A percentile compares a stretch with the other conserved stretches of the same genome.
Conservation (phyloP, 2,113 vertebrate species). For the Microcebus lehilahytsara region DNA sequence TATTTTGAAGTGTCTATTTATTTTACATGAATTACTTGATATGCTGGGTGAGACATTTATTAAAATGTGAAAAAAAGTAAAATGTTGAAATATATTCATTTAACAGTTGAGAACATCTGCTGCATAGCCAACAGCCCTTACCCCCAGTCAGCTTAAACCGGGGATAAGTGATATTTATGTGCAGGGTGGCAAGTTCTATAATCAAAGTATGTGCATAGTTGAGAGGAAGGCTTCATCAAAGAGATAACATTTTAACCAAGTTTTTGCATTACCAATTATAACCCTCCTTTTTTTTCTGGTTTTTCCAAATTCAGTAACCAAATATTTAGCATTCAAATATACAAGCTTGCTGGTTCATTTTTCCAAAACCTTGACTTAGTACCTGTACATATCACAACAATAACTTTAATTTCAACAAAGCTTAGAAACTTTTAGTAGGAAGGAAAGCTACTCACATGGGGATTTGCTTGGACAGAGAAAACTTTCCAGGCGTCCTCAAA, state of each 20-base stretch:
- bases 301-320: not conserved
- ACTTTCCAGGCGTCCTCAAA: not conserved
- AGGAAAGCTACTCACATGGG: not conserved
- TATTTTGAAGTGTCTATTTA: not conserved
- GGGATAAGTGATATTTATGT: not conserved
- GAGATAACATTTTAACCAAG: not conserved
- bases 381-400: not conserved
- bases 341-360: not conserved
- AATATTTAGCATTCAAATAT: not conserved
- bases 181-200: not conserved
- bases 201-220: not conserved
- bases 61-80: not conserved
- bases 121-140: not conserved
- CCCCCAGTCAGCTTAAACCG: not conserved
- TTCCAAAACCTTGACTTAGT: not conserved
- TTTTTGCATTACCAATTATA: not conserved
- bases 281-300: not conserved
- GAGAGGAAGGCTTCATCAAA: not conserved
- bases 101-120: not conserved
- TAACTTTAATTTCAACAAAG: not conserved
- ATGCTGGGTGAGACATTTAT: not conserved
- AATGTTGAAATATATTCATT: not conserved
- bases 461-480: not conserved
- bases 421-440: not conserved
- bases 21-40: not conserved